Evolutionary conservation across 2,797 vertebrate genomes (phyloP).

Genomic region (Lutjanus argentimaculatus): DNA sequence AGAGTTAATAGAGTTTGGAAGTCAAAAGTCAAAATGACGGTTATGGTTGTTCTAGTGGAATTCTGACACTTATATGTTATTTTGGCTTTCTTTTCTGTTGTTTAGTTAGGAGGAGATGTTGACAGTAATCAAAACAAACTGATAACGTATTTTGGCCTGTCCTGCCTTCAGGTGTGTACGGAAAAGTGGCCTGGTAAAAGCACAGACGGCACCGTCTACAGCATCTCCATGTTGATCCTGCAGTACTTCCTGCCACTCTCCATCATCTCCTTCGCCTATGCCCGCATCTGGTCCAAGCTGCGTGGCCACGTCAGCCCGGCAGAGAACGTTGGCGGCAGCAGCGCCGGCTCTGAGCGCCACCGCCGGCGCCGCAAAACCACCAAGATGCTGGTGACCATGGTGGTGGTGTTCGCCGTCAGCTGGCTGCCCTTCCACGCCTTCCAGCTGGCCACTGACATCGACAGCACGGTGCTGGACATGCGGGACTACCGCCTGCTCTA

Average conservation of each 20-base stretch:
- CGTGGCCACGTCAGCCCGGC: slow-evolving; percentile 92
- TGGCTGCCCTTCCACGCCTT: slow-evolving; percentile 97
- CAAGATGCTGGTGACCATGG: slow-evolving; percentile 96
- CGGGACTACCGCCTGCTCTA: slow-evolving; percentile 94
- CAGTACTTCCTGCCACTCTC: slow-evolving; percentile 93
- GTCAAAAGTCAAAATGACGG: too few species aligned
- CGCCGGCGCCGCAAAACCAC: slow-evolving; percentile 93
- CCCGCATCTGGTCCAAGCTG: slow-evolving; percentile 95
- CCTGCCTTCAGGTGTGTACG: slow-evolving; percentile 84
- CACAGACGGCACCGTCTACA: slow-evolving; percentile 92
- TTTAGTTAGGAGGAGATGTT: too few species aligned
- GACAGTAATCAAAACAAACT: too few species aligned
- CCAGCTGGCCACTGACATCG: slow-evolving; percentile 95
- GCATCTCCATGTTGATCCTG: slow-evolving; percentile 92
- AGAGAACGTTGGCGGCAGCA: slow-evolving; percentile 73
- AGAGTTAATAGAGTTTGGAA: too few species aligned
- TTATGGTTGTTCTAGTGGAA: too few species aligned
- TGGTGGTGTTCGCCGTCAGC: slow-evolving; percentile 94
- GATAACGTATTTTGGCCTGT: too few species aligned
- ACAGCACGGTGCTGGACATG: slow-evolving; percentile 90
- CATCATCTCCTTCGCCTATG: slow-evolving; percentile 94
- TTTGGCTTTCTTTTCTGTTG: too few species aligned
- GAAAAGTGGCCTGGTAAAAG: slow-evolving; percentile 94
- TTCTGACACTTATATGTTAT: too few species aligned
- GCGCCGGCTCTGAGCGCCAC: slow-evolving; percentile 82